Evolutionary conservation across 2,797 vertebrate genomes (phyloP).

Genomic region (Ptychadena robeensis): DNA sequence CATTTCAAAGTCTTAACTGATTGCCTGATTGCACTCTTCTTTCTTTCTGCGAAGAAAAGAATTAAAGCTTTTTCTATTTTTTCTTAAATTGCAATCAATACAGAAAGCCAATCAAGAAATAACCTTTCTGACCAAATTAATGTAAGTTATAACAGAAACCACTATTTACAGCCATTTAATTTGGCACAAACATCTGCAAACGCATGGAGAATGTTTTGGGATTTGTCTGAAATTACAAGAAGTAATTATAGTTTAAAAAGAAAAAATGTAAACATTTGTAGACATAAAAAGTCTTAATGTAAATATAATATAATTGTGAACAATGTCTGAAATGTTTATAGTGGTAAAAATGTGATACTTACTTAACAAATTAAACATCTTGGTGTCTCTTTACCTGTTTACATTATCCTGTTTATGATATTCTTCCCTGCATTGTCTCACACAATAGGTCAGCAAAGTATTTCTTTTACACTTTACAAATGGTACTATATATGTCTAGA

Average conservation of each 20-base stretch:
- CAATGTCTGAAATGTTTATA: background rate
- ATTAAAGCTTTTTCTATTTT: background rate
- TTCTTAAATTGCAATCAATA: constrained; percentile 2
- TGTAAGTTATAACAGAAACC: constrained; percentile 27
- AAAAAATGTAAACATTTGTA: constrained; percentile 13
- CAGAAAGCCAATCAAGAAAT: constrained; percentile 4
- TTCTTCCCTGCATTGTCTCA: constrained; percentile 31
- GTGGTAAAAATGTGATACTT: constrained; percentile 4
- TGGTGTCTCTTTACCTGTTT: constrained; percentile 18
- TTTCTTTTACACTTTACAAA: constrained; percentile 4
- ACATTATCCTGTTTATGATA: constrained; percentile 20
- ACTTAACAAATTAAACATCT: constrained; percentile 13
- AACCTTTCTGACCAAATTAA: constrained; percentile 1
- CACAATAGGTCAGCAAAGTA: constrained; percentile 26
- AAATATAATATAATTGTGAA: constrained; percentile 13
- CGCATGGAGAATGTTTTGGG: constrained; percentile 1
- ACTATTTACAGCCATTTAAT: constrained; percentile 18
- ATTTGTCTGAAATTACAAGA: constrained; percentile 34
- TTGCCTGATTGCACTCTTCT: background rate
- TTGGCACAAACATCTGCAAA: background rate
- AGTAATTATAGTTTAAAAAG: constrained; percentile 16
- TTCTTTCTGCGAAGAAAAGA: background rate
- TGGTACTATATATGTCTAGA: constrained; percentile 17
- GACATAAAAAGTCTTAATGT: constrained; percentile 1
- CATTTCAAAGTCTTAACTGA: background rate